Base-by-base conservation (phyloP, 2,113 vertebrate species). In the Taxidea taxus region DNA sequence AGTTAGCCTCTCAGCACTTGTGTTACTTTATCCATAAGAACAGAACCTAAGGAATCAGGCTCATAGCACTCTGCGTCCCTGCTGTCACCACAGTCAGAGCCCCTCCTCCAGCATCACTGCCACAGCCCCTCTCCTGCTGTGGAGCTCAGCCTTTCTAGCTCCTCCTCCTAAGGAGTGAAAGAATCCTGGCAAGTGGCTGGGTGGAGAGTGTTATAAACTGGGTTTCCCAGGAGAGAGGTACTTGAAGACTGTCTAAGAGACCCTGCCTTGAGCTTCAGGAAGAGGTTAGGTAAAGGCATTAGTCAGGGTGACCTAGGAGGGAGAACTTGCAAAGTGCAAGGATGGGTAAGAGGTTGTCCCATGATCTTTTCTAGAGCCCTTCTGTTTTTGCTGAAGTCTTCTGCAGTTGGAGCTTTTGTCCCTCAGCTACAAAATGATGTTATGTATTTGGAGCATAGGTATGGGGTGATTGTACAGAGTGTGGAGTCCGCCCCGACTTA, bases 81-180 rank as follows among this genome's bases (percentile, higher is more conserved):
- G 31, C 31, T 47, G 15, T 25, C 27, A 39, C 47, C 60, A 37
- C 51, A 47, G 34, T 16, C 11, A 2, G 64, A 93, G 25, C 62
- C 60, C 25, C 78, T 91, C 92, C 42, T 27, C 60, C 68, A 4
- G 21, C 31, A 58, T 58, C 86, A 2, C 4, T 51, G 20, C 62
- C 85, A 0, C 21, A 8, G 66, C 84, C 51, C 13, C 87, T 96
- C 37, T 39, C 72, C 18, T 83, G 51, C 54, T 5, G 12, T 5
- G 3, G 87, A 78, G 44, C 51, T 96, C 60, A 97, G 96, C 10
- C 23, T 44, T 66, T 93, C 42, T 39, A 85, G 60, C 0, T 2
- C 14, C 14, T 31, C 66, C 86, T 90, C 96, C 90, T 93, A 68
- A 92, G 72, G 56, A 75, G 81, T 81, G 93, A 82, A 93, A 94